phyloP scores from a whole-genome alignment of 2,113 vertebrate species.

The Alouatta palliata region DNA sequence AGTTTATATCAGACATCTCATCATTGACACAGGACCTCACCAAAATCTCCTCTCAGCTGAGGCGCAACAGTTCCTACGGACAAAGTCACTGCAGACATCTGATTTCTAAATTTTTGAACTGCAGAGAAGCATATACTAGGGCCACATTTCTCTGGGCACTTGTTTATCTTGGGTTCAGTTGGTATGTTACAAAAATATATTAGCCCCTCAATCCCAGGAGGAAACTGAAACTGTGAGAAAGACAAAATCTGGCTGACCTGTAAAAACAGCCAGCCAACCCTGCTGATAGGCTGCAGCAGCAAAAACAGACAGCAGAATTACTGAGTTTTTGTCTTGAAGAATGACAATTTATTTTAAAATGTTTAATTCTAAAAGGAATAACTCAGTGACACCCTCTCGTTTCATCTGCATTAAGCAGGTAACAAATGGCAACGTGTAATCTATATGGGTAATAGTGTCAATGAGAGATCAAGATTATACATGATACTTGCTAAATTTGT shows the following conservation, averaged over 20 bases:
- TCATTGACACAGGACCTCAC: neutral
- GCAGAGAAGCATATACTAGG: neutral
- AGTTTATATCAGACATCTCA: conserved; percentile 9
- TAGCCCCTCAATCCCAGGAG: conserved; percentile 83
- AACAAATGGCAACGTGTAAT: conserved; percentile 83
- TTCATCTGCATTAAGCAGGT: conserved; percentile 77
- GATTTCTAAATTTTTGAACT: conserved; percentile 54
- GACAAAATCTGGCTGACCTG: conserved; percentile 86
- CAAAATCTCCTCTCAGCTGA: neutral
- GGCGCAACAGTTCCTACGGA: conserved; percentile 22
- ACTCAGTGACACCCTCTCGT: conserved; percentile 72
- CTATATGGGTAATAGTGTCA: conserved; percentile 85
- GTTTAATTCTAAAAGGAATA: conserved; percentile 69
- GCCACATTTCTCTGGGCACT: conserved; percentile 67
- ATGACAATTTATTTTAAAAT: conserved; percentile 82
- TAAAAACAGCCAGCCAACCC: conserved; percentile 81
- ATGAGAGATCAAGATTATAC: conserved; percentile 86
- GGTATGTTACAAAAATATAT: conserved; percentile 83
- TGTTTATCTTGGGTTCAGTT: conserved; percentile 85
- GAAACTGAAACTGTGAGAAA: conserved; percentile 86
- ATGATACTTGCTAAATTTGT: conserved; percentile 86
- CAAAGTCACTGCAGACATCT: conserved; percentile 57
- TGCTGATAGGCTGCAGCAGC: conserved; percentile 83
- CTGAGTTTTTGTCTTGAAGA: conserved; percentile 78
- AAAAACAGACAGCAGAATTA: conserved; percentile 78